Evolutionary conservation across 2,113 vertebrate genomes (phyloP), one percentile per base, ranked within the genome.

Genomic region (Apus apus): DNA sequence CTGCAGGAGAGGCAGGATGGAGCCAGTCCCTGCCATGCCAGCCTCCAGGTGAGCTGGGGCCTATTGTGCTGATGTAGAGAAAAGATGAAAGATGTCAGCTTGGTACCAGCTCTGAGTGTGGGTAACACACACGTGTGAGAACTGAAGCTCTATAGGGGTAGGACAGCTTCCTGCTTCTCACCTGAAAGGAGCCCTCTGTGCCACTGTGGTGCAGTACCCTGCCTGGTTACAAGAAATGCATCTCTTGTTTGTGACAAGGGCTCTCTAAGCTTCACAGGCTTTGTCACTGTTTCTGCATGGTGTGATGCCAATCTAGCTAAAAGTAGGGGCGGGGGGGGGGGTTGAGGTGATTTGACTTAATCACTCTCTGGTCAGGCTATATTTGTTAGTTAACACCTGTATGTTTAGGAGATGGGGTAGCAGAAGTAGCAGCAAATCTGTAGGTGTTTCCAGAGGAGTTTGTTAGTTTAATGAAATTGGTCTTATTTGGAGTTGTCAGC

Each of bases 401-500:
- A 2, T 29, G 53, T 43, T 71, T 12, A 36, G 66, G 46, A 89
- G 73, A 29, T 20, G 3, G 38, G 72, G 73, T 1, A 43, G 51
- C 8, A 40, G 43, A 81, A 82, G 64, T 4, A 62, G 72, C 3
- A 56, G 17, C 20, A 56, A 57, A 72, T 6, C 65, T 27, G 26
- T 50, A 38, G 67, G 77, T 71, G 34, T 82, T 94, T 75, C 83
- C 65, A 34, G 83, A 76, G 46, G 45, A 65, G n/a, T 75, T 78
- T 51, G 86, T 87, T 89, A 53, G 76, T 94, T 94, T 85, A 91
- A 81, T 67, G 89, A 94, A 79, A 95, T n/a, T 15, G 66, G 81
- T 7, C 81, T 89, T 46, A 25, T 26, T 87, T 84, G 73, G 78
- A 75, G 62, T 71, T 73, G 91, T 91, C 84, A 93, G 96, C 89